These are phyloP conservation scores for Pristis pectinata DNA, from an alignment of 2,797 vertebrate genomes.

Conservation along the genomic window DNA sequence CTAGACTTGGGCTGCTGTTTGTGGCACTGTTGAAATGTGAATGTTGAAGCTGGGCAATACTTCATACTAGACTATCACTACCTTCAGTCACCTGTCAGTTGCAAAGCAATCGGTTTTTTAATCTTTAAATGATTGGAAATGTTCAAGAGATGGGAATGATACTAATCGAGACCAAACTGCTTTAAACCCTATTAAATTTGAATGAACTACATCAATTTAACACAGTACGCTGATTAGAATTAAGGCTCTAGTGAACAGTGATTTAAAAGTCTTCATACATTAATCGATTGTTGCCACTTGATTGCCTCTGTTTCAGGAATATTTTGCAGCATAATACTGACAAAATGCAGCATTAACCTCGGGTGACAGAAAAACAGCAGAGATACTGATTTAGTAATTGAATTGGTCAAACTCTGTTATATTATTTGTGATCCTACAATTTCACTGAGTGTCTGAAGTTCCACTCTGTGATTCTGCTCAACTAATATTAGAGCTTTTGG, in stretches of 20 bases:
- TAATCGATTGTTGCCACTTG: not conserved
- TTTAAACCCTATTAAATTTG: constrained; percentile 23
- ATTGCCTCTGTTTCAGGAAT: constrained; percentile 7
- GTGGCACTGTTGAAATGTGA: not conserved
- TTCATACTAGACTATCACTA: not conserved
- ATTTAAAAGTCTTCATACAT: constrained; percentile 26
- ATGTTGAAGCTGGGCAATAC: not conserved
- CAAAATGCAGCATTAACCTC: not conserved
- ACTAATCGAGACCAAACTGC: not conserved
- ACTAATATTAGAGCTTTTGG: not conserved
- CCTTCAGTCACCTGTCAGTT: not conserved
- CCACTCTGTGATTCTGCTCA: not conserved
- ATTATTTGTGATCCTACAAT: not conserved
- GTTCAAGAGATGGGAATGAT: constrained; percentile 6
- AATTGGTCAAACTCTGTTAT: not conserved
- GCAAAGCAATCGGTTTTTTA: not conserved
- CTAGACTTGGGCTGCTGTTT: not conserved
- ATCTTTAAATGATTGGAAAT: constrained; percentile 18
- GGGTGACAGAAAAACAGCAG: not conserved
- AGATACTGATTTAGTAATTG: not conserved
- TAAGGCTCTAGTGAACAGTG: not conserved
- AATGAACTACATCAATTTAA: constrained; percentile 32
- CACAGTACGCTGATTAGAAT: constrained; percentile 32
- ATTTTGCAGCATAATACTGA: not conserved
- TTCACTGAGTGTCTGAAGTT: not conserved